Evolutionary conservation across 1,140 invertebrate species (phyloP).

Genomic region (Phortica variegata): DNA sequence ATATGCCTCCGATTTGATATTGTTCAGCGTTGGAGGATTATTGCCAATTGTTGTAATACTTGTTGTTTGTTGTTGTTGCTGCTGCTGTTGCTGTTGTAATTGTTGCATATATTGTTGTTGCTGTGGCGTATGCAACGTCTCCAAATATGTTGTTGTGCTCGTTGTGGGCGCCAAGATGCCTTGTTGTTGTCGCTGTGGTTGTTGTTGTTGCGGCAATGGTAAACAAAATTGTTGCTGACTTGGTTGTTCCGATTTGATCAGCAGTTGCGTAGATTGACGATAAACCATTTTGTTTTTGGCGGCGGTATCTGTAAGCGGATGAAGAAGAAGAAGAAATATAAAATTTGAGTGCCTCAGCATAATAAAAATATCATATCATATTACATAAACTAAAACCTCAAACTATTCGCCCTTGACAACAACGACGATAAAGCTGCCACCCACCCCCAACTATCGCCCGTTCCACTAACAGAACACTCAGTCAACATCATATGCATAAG

Average conservation of each 20-base stretch:
- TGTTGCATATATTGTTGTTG: conserved; percentile 33
- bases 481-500: too few species aligned
- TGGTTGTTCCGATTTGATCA: conserved; percentile 53
- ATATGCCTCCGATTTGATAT: conserved; percentile 27
- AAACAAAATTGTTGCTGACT: conserved; percentile 43
- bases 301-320: conserved; percentile 34
- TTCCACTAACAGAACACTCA: too few species aligned
- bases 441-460: too few species aligned
- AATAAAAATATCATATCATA: too few species aligned
- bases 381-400: too few species aligned
- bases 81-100: conserved; percentile 29
- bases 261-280: conserved; percentile 48
- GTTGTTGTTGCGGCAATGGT: conserved; percentile 26
- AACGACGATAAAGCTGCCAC: too few species aligned
- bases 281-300: conserved; percentile 52
- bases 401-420: too few species aligned
- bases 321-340: neutral
- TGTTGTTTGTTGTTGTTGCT: conserved; percentile 28
- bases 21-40: conserved; percentile 11
- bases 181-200: conserved; percentile 15
- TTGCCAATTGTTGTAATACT: conserved; percentile 31
- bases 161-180: conserved; percentile 25
- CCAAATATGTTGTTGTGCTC: conserved; percentile 33
- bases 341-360: too few species aligned
- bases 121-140: conserved; percentile 39